Evolutionary conservation across 2,797 vertebrate species (phyloP).

Genomic region (Triplophysa yarkandensis): DNA sequence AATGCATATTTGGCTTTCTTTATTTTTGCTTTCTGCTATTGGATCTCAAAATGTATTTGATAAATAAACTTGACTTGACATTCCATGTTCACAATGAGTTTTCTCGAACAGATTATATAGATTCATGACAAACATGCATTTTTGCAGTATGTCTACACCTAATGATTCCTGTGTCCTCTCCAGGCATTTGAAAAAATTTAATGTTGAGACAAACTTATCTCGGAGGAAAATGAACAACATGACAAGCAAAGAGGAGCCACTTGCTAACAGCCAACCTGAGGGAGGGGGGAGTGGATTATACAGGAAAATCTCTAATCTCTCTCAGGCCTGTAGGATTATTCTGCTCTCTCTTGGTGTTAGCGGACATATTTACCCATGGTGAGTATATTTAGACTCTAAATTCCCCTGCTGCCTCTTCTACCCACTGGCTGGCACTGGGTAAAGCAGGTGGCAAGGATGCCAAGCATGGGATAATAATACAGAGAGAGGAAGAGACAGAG

Average conservation of each 20-base stretch:
- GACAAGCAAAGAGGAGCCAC: constrained; percentile 36
- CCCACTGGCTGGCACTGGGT: constrained; percentile 58
- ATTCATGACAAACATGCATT: not conserved
- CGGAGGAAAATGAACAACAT: constrained; percentile 45
- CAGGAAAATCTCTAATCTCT: constrained; percentile 60
- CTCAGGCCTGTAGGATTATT: constrained; percentile 59
- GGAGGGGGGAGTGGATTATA: constrained; percentile 56
- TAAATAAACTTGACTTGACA: not conserved
- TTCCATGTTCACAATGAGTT: not conserved
- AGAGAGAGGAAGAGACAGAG: constrained; percentile 33
- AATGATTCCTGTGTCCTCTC: constrained; percentile 9
- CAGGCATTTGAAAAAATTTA: constrained; percentile 2
- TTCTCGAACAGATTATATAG: constrained; percentile 23
- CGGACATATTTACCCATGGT: constrained; percentile 59
- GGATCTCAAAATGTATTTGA: too few species aligned
- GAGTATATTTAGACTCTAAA: constrained; percentile 62
- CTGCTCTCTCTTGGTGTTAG: constrained; percentile 49
- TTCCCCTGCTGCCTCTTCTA: constrained; percentile 56
- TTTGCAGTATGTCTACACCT: not conserved
- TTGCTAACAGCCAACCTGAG: constrained; percentile 53
- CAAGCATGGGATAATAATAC: constrained; percentile 49
- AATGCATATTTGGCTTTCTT: too few species aligned
- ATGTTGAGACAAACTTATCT: constrained; percentile 24
- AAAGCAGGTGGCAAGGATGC: constrained; percentile 48
- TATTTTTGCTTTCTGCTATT: too few species aligned